A percentile compares a stretch with the other conserved stretches of the same genome.
Evolutionary conservation across 2,888 invertebrate genomes (phyloP).

Genomic region (Xylocampa areola): DNA sequence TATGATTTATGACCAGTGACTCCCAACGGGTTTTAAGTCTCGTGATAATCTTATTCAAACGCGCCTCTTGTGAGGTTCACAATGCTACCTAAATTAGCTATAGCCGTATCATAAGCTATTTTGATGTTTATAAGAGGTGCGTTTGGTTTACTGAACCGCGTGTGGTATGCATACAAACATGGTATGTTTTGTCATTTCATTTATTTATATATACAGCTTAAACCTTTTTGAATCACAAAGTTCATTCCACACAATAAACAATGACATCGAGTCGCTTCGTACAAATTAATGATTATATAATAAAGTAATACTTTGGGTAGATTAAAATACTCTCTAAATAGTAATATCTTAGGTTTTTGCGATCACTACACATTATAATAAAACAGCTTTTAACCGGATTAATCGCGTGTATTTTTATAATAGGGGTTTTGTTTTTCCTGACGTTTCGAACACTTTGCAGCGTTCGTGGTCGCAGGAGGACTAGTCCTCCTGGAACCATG

Average conservation of each 20-base stretch:
- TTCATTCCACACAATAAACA: slow-evolving; percentile 68
- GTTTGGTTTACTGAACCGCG: slow-evolving; percentile 68
- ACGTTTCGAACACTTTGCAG: too few relatives aligned
- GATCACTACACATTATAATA: too few relatives aligned
- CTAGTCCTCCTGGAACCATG: too few relatives aligned
- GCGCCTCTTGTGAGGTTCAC: slow-evolving; percentile 85
- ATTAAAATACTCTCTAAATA: slow-evolving; percentile 31
- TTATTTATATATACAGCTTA: slow-evolving; percentile 63
- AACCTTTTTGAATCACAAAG: slow-evolving; percentile 68
- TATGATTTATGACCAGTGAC: slow-evolving; percentile 90
- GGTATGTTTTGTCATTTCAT: slow-evolving; percentile 71
- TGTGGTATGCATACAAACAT: slow-evolving; percentile 79
- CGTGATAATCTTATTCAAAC: slow-evolving; percentile 88
- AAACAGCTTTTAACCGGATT: too few relatives aligned
- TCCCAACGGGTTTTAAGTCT: slow-evolving; percentile 87
- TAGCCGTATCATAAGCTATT: slow-evolving; percentile 79
- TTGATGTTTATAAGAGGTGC: slow-evolving; percentile 73
- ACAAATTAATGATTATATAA: slow-evolving; percentile 77
- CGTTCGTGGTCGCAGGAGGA: too few relatives aligned
- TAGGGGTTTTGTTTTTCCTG: too few relatives aligned
- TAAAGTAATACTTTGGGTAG: slow-evolving; percentile 63
- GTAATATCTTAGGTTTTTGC: too few relatives aligned
- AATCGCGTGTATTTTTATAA: too few relatives aligned
- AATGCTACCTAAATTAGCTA: slow-evolving; percentile 90
- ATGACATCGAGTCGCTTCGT: slow-evolving; percentile 63